Conservation (phyloP, 2,113 vertebrate genomes). For the Phylloscopus trochilus region DNA sequence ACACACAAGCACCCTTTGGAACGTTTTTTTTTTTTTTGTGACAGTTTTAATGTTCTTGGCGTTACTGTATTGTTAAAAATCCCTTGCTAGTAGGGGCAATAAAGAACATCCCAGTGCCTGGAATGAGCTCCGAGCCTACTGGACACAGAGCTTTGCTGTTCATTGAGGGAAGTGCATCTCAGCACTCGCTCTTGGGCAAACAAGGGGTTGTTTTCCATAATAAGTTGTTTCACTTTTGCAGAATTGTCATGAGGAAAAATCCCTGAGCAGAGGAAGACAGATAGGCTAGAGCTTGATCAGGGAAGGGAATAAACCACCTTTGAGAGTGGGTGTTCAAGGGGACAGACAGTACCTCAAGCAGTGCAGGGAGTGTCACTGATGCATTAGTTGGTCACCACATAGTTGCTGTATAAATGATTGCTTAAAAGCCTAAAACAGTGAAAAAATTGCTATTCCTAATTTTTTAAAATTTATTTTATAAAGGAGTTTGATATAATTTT, state of each 20-base stretch:
- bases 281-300: not conserved
- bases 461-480: not conserved
- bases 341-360: not conserved
- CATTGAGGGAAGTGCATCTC: fast-evolving
- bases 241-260: not conserved
- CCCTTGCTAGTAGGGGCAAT: not conserved
- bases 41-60: not conserved
- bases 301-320: not conserved
- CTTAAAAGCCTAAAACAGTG: not conserved
- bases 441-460: not conserved
- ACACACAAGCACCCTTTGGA: not conserved
- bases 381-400: not conserved
- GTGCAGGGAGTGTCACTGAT: not conserved
- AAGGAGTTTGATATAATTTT: not conserved
- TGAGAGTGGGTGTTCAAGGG: not conserved
- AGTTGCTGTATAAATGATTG: not conserved
- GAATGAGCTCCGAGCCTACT: not conserved
- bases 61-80: not conserved
- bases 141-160: not conserved
- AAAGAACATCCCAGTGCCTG: not conserved
- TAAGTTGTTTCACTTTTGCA: not conserved
- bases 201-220: not conserved
- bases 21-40: fast-evolving
- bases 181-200: not conserved
- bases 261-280: not conserved